Conservation (phyloP, 2,797 vertebrate genomes). For the Smutsia gigantea region DNA sequence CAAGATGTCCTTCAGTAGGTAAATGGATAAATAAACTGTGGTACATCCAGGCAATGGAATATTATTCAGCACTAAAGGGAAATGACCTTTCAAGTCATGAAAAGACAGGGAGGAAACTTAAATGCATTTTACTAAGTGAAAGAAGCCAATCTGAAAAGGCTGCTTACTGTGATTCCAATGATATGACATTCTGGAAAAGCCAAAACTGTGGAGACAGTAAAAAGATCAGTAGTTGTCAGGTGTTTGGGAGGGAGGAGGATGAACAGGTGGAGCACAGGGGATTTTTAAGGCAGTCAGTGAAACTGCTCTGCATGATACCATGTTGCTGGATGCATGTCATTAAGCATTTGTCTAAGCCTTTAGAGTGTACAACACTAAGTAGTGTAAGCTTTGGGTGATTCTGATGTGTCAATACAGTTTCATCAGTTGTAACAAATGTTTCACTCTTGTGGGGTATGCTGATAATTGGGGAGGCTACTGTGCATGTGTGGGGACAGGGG, state of each 20-base stretch:
- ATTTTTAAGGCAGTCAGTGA: neutral
- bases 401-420: neutral
- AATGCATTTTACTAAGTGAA: neutral
- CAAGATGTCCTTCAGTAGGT: neutral
- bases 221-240: neutral
- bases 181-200: neutral
- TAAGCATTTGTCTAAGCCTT: neutral
- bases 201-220: neutral
- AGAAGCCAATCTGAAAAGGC: neutral
- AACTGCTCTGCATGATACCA: neutral
- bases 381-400: neutral
- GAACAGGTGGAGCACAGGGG: neutral
- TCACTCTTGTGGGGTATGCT: neutral
- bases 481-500: neutral
- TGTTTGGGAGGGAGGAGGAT: neutral
- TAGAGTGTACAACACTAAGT: neutral
- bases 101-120: neutral
- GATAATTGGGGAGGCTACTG: accelerated
- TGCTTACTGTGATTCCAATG: neutral
- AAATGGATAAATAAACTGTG: neutral
- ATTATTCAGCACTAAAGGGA: neutral
- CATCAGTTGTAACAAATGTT: neutral
- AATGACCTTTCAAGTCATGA: neutral
- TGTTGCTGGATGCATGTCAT: neutral
- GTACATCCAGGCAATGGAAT: neutral